A percentile compares a stretch with the other conserved stretches of the same genome.
phyloP scores from a whole-genome alignment of 2,888 invertebrate genomes.

The Meganola albula region DNA sequence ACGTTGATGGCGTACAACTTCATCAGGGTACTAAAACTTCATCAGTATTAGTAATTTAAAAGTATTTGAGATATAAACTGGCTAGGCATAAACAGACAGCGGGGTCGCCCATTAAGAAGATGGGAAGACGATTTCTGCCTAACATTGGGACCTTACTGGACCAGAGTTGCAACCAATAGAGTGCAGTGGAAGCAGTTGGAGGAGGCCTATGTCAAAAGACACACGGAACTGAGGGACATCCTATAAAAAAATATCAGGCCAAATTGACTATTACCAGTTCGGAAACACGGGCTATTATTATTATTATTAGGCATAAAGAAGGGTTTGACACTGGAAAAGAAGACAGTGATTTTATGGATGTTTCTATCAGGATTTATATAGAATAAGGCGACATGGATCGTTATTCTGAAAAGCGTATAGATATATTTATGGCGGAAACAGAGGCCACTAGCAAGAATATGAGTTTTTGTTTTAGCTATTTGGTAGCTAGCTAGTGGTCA shows the following conservation, averaged over 20 bases:
- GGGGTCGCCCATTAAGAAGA: no score
- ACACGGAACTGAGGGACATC: no score
- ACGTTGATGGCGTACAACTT: conserved; percentile 87
- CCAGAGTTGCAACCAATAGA: no score
- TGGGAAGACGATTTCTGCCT: no score
- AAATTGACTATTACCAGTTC: no score
- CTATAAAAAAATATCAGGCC: no score
- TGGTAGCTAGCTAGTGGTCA: conserved; percentile 84
- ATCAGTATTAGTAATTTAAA: conserved; percentile 85
- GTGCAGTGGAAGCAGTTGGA: no score
- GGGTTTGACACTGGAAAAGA: conserved; percentile 76
- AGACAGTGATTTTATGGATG: conserved; percentile 89
- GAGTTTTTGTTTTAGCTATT: conserved; percentile 85
- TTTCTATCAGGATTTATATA: conserved; percentile 83
- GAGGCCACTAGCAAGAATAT: conserved; percentile 90
- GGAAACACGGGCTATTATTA: no score
- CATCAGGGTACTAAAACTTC: conserved; percentile 87
- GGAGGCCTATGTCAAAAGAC: no score
- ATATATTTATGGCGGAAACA: conserved; percentile 92
- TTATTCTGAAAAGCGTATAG: conserved; percentile 86
- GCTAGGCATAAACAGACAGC: no score
- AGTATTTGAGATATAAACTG: conserved; percentile 84
- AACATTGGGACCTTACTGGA: no score
- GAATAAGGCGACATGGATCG: conserved; percentile 75
- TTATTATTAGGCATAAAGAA: no score